Evolutionary conservation across 2,888 invertebrate genomes (phyloP), one percentile per base, ranked within the genome.

Genomic region (Bhutanitis thaidina): DNA sequence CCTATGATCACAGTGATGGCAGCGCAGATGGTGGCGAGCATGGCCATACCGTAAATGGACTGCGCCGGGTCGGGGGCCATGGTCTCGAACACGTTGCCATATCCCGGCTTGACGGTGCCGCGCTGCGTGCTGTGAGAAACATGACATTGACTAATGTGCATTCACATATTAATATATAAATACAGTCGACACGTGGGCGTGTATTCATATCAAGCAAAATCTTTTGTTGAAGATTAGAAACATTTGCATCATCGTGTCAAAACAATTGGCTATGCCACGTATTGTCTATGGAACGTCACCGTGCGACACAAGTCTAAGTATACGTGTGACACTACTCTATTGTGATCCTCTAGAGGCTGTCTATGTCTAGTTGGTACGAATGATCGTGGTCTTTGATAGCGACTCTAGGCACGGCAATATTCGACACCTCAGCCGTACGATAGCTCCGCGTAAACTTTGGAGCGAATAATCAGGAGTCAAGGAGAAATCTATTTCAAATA

Each of bases 321-420:
- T 34, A n/a, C 1, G 8, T n/a, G 2, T 32, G n/a, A 20, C 29
- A 40, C 27, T 43, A 43, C 32, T 12, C 9, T 41, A 40, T 13
- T 5, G 40, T 27, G 14, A 29, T 9, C 9, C 10, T 43, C 20
- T 43, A 43, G 32, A 32, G 43, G 14, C 15, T 1, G 3, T n/a
- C 35, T 36, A 41, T 1, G 12, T n/a, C 35, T 36, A 41, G 1
- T 27, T 12, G 40, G 41, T 48, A 48, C 40, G 48, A 48, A 27
- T 35, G 41, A 41, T 25, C 35, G 41, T 41, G 14, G 12, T 14
- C 14, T 47, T 29, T 47, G 25, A 34, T 35, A 46, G 9, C 13
- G 0, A 16, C 16, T 20, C 5, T 20, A 4, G 20, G n/a, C n/a
- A n/a, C n/a, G n/a, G n/a, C n/a, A n/a, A n/a, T n/a, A n/a, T n/a